These are phyloP conservation scores for Drosophila pegasa DNA, from an alignment of 2,888 invertebrate species.

Conservation along the genomic window DNA sequence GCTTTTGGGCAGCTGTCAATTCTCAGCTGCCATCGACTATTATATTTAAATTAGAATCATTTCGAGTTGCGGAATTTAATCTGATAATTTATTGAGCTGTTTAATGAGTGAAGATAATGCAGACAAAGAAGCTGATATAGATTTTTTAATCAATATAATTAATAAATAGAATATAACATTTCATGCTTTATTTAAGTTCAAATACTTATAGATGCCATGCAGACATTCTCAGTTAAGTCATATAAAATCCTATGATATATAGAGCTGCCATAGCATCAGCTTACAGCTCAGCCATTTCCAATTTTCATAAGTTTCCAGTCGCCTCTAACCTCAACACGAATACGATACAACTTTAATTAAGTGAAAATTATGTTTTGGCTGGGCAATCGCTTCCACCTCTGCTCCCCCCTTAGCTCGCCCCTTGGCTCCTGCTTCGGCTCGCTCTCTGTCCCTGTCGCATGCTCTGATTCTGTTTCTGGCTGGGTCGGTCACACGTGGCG, in stretches of 20 bases:
- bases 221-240: too few relatives aligned
- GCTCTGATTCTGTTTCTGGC: conserved; percentile 2
- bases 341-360: conserved; percentile 58
- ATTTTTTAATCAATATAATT: too few relatives aligned
- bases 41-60: conserved; percentile 7
- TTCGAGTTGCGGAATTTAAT: background rate
- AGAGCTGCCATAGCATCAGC: background rate
- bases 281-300: background rate
- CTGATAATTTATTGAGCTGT: background rate
- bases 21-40: background rate
- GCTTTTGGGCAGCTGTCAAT: conserved; percentile 24
- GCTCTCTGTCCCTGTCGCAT: background rate
- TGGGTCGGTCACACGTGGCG: conserved; percentile 61
- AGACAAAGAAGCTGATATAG: too few relatives aligned
- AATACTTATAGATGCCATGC: too few relatives aligned
- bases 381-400: too few relatives aligned
- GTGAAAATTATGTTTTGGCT: conserved; percentile 49
- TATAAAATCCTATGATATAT: too few relatives aligned
- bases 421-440: background rate
- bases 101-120: background rate
- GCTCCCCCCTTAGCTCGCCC: too few relatives aligned
- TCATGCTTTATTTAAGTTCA: too few relatives aligned
- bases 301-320: background rate
- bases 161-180: too few relatives aligned
- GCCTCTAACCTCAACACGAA: conserved; percentile 33